Evolutionary conservation across 2,888 invertebrate genomes (phyloP), one percentile per base, ranked within the genome.

Genomic region (Phrixothrix hirtus): DNA sequence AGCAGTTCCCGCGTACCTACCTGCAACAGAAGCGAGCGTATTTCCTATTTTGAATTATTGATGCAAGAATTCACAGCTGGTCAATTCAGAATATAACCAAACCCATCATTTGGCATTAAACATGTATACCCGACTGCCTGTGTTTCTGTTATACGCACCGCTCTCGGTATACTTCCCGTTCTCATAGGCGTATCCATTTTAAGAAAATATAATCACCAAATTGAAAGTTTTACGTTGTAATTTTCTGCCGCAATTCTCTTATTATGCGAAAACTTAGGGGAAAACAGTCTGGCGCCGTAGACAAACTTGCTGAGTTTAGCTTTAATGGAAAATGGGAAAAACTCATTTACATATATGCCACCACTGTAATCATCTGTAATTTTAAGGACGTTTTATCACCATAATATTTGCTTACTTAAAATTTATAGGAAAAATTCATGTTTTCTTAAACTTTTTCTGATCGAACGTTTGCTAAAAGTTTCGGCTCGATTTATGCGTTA

Each of bases 61-160:
- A 69, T 66, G 63, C 62, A 64, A 68, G 65, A 69, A 68, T 61
- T 62, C 62, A 63, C 69, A 68, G 65, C 64, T 68, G 69, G 59
- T 58, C 61, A 65, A 61, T 62, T 48, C 55, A 50, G 48, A 52
- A 53, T 59, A 58, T 65, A 61, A 60, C 57, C 57, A 53, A 58
- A 46, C 59, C 60, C 59, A 54, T 60, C 58, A 61, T 60, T 62
- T 61, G 53, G 50, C 60, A 62, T 64, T 64, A 64, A 64, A 61
- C 58, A 59, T 60, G 61, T 55, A 61, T 59, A 54, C 51, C 52
- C 54, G 53, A 26, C 38, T 35, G 32, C 21, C 26, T 32, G 29
- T 30, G 14, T 31, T 27, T 14, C 41, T 41, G 27, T 25, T 41
- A 35, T 41, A 39, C 37, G 17, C 38, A 27, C 15, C n/a, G 16